Conservation (phyloP, 2,113 vertebrate species). For the Sinocyclocheilus rhinocerous region DNA sequence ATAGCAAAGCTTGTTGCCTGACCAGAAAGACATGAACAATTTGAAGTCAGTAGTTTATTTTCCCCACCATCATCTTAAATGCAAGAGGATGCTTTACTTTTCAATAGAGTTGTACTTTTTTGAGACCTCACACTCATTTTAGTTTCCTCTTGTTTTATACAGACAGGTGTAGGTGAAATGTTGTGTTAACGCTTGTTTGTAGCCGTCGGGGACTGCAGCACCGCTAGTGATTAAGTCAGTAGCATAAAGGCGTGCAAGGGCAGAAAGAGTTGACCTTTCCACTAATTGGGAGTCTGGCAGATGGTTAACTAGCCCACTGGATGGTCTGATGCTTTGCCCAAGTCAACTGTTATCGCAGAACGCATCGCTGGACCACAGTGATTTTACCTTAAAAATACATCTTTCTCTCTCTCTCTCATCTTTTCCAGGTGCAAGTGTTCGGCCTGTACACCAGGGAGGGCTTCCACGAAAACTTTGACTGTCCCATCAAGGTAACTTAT, state of each 20-base stretch:
- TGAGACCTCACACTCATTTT: neutral
- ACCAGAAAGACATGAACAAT: neutral
- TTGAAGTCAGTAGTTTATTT: neutral
- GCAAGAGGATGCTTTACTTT: slow-evolving; percentile 15
- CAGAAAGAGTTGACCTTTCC: slow-evolving; percentile 69
- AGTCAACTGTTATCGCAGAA: slow-evolving; percentile 6
- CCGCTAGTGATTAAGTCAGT: slow-evolving; percentile 67
- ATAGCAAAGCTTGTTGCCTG: neutral
- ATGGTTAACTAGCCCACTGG: slow-evolving; percentile 58
- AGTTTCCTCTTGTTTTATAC: neutral
- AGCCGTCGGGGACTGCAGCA: slow-evolving; percentile 58
- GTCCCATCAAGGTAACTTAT: slow-evolving; percentile 92
- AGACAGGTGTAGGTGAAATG: slow-evolving; percentile 52
- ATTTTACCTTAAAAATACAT: slow-evolving; percentile 32
- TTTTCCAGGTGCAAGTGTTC: slow-evolving; percentile 90
- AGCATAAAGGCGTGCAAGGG: slow-evolving; percentile 67
- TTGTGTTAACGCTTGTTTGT: slow-evolving; percentile 62
- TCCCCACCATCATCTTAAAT: neutral
- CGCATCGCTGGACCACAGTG: neutral
- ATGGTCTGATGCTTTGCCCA: slow-evolving; percentile 30
- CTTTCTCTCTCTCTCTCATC: slow-evolving; percentile 53
- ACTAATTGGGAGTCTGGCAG: slow-evolving; percentile 77
- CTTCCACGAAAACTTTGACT: slow-evolving; percentile 96
- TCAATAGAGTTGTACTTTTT: neutral
- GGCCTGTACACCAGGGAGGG: slow-evolving; percentile 95